Evolutionary conservation across 2,797 vertebrate genomes (phyloP), one percentile per base, ranked within the genome.

Genomic region (Periophthalmus magnuspinnatus): DNA sequence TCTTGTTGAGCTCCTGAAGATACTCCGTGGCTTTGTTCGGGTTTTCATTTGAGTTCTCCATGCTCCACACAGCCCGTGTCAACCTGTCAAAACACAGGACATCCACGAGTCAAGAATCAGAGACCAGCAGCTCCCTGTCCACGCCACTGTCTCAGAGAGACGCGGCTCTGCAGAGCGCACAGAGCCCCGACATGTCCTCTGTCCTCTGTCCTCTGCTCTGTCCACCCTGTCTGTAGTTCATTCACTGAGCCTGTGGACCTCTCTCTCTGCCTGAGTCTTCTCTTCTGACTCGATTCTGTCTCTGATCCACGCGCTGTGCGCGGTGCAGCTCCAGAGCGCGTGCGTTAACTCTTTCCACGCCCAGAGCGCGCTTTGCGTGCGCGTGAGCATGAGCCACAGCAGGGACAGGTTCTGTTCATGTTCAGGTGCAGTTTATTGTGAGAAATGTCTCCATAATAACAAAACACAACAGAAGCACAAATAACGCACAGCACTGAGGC

Each of bases 1-100:
- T 97, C 76, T 94, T 95, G 81, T 96, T 97, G 70, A 98, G 96
- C 93, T 98, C 97, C 90, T 93, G 92, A 9, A 98, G 95, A 77
- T 95, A 96, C 91, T 95, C 97, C 80, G 93, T 94, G 67, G 96
- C 97, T 82, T 94, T 94, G 90, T 93, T 96, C 2, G 97, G 97
- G 91, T 95, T 95, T 88, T 96, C 96, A 9, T 89, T 74, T 7
- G 95, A 93, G 89, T 89, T 90, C 78, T 96, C 95, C 96, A 97
- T 97, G 72, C 86, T 89, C 68, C 69, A 75, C 76, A 86, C 89
- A 71, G 84, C 82, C 82, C 84, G 41, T 45, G 41, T 45, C 81
- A 11, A 16, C 22, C 62, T 41, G 59, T 48, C 62, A 28, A 24
- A 28, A 24, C 60, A 41, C 62, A 32, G 41, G 41, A 22, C 16